Conservation (phyloP, 2,888 invertebrate genomes). For the Conus canariensis region DNA sequence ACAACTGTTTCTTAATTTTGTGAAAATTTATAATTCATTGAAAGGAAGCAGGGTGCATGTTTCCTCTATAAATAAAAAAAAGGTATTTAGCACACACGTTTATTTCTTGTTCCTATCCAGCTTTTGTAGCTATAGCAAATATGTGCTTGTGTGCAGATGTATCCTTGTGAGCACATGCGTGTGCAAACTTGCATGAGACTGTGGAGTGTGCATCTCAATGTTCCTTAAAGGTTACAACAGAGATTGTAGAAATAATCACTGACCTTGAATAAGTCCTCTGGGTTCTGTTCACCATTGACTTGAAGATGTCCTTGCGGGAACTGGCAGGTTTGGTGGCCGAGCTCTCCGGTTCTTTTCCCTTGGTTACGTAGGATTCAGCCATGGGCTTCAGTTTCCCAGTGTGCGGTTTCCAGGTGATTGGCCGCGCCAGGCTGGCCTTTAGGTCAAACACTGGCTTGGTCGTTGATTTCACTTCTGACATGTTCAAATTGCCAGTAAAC, state of each 20-base stretch:
- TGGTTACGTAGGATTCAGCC: conserved; percentile 23
- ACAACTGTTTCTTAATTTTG: too few relatives aligned
- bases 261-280: conserved; percentile 27
- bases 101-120: too few relatives aligned
- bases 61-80: too few relatives aligned
- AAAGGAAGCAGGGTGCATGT: too few relatives aligned
- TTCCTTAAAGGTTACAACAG: too few relatives aligned
- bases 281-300: conserved; percentile 20
- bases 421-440: conserved; percentile 71
- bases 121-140: too few relatives aligned
- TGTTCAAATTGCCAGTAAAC: conserved; percentile 60
- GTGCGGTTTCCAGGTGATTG: conserved; percentile 74
- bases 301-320: conserved; percentile 34
- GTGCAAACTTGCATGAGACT: too few relatives aligned
- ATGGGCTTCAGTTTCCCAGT: conserved; percentile 73
- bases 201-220: too few relatives aligned
- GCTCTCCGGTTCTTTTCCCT: background rate
- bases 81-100: too few relatives aligned
- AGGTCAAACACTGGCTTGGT: conserved; percentile 70
- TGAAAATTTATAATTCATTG: too few relatives aligned
- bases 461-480: conserved; percentile 51
- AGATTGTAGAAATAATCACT: background rate
- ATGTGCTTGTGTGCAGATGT: too few relatives aligned
- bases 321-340: background rate
- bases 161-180: too few relatives aligned